These are phyloP conservation scores for Bryconaethiops microstoma DNA, from an alignment of 2,797 vertebrate genomes.

Conservation along the genomic window DNA sequence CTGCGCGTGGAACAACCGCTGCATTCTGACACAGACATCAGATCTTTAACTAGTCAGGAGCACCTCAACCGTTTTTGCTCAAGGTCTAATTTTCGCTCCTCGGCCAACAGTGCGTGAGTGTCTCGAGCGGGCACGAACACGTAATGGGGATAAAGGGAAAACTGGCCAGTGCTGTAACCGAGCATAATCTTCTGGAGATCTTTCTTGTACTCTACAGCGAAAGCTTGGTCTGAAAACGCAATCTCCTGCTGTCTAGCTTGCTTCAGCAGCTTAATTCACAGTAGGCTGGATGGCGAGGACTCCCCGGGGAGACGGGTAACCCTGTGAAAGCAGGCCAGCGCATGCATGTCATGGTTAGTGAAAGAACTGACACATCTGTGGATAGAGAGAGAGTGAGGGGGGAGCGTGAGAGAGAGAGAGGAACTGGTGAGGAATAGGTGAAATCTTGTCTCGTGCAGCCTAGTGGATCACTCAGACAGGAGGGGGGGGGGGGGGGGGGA, in stretches of 20 bases:
- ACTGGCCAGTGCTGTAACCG: neutral
- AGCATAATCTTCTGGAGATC: conserved; percentile 21
- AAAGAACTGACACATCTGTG: conserved; percentile 29
- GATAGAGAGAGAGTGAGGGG: conserved; percentile 27
- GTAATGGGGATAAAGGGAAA: neutral
- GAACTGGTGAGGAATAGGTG: conserved; percentile 22
- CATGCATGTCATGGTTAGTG: conserved; percentile 39
- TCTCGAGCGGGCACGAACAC: conserved; percentile 13
- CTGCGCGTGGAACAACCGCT: conserved; percentile 4
- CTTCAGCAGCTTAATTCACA: conserved; percentile 32
- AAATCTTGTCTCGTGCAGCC: conserved; percentile 27
- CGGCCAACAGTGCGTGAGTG: neutral
- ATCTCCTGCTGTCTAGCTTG: conserved; percentile 25
- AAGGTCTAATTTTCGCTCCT: conserved; percentile 37
- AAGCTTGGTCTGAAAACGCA: conserved; percentile 16
- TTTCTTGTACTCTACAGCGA: neutral
- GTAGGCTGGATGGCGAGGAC: conserved; percentile 50
- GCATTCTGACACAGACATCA: conserved; percentile 31
- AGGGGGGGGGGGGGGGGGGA: too few relatives aligned
- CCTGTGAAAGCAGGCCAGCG: conserved; percentile 33
- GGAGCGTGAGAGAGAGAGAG: conserved; percentile 22
- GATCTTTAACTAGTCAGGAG: conserved; percentile 47
- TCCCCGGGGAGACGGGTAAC: conserved; percentile 44
- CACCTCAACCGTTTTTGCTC: conserved; percentile 37
- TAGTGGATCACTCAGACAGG: conserved; percentile 21